Conservation (phyloP, 2,888 invertebrate species). For the Aspidapion aeneum region DNA sequence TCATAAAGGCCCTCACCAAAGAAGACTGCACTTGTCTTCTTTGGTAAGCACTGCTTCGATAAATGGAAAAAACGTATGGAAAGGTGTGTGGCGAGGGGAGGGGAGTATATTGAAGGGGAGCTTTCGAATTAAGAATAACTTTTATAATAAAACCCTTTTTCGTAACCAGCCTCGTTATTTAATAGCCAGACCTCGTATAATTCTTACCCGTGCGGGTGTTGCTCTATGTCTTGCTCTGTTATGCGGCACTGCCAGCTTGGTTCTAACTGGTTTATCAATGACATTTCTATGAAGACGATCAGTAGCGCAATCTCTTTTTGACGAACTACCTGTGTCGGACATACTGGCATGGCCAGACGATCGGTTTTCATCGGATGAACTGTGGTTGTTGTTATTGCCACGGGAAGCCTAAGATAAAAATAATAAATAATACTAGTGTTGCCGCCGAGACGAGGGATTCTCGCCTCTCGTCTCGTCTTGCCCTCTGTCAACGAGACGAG, state of each 20-base stretch:
- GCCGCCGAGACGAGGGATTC: too few species aligned
- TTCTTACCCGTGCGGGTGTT: constrained; percentile 60
- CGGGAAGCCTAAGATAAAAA: neutral
- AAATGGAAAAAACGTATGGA: too few species aligned
- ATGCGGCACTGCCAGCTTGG: constrained; percentile 59
- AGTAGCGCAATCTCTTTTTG: constrained; percentile 56
- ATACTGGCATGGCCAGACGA: constrained; percentile 93
- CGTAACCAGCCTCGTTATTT: neutral
- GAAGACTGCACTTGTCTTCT: too few species aligned
- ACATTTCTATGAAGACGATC: constrained; percentile 63
- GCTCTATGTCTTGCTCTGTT: constrained; percentile 61
- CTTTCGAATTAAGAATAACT: too few species aligned
- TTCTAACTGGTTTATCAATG: constrained; percentile 62
- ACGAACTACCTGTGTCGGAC: constrained; percentile 82
- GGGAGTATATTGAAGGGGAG: too few species aligned
- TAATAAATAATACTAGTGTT: too few species aligned
- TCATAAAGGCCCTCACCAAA: too few species aligned
- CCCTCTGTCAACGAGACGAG: too few species aligned
- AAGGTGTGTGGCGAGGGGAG: too few species aligned
- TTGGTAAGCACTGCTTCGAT: too few species aligned
- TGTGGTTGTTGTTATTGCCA: constrained; percentile 50
- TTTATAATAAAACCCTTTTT: neutral
- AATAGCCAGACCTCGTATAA: neutral
- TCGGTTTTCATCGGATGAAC: constrained; percentile 85
- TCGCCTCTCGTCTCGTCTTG: too few species aligned